Percentiles rank a stretch among this genome's conserved stretches.
These are phyloP conservation scores for Aricia agestis DNA, from an alignment of 1,140 invertebrate species.

Conservation along the genomic window DNA sequence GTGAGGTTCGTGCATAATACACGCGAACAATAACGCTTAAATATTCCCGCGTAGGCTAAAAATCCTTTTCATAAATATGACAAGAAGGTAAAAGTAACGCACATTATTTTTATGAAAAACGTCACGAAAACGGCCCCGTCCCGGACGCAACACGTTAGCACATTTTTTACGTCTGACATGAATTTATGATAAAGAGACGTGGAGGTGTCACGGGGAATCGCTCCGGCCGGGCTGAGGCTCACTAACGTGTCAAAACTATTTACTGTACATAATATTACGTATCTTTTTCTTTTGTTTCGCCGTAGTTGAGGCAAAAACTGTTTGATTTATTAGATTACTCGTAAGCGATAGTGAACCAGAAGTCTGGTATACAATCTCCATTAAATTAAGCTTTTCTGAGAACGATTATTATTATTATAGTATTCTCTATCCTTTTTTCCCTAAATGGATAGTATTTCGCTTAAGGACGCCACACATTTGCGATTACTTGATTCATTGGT, in stretches of 20 bases:
- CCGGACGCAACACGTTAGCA: constrained; percentile 28
- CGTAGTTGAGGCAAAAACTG: neutral
- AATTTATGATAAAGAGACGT: constrained; percentile 44
- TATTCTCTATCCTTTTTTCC: neutral
- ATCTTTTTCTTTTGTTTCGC: neutral
- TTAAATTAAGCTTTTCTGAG: neutral
- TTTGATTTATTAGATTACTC: neutral
- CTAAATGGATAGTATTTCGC: neutral
- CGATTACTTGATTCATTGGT: too few species aligned
- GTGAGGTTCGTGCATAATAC: neutral
- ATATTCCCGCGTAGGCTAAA: neutral
- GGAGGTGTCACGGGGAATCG: neutral
- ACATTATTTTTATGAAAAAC: constrained; percentile 10
- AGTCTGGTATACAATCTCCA: neutral
- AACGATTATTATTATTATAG: neutral
- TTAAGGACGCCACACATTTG: too few species aligned
- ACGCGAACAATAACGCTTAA: neutral
- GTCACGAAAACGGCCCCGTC: constrained; percentile 16
- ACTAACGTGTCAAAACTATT: neutral
- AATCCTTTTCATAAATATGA: constrained; percentile 10
- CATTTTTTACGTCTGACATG: constrained; percentile 41
- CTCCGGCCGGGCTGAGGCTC: neutral
- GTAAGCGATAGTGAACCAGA: neutral
- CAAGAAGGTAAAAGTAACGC: constrained; percentile 13
- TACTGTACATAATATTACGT: neutral